phyloP scores from a whole-genome alignment of 2,888 invertebrate species.

The Ophraella communa region DNA sequence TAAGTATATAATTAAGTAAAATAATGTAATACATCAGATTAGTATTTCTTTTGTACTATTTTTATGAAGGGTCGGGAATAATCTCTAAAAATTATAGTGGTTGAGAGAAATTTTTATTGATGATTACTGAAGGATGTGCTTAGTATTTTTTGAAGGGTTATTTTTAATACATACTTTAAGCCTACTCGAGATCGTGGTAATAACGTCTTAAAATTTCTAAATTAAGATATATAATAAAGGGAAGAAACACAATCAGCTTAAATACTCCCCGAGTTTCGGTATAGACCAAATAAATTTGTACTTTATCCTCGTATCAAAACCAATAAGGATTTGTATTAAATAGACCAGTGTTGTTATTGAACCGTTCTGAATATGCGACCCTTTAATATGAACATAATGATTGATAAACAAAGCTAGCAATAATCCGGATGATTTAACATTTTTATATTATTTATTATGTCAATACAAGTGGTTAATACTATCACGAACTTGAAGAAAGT shows the following conservation, averaged over 20 bases:
- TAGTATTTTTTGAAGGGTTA: neutral
- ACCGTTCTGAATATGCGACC: no score
- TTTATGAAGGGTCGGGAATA: neutral
- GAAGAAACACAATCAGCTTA: neutral
- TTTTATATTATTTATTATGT: no score
- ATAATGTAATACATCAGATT: constrained; percentile 28
- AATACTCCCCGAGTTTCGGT: neutral
- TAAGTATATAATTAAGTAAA: constrained; percentile 32
- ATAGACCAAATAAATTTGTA: no score
- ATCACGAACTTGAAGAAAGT: no score
- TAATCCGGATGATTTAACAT: no score
- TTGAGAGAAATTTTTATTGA: neutral
- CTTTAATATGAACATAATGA: no score
- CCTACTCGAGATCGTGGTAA: neutral
- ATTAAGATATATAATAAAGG: constrained; percentile 1
- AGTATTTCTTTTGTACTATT: constrained; percentile 11
- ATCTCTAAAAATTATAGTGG: neutral
- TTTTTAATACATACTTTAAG: constrained; percentile 3
- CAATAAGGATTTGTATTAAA: no score
- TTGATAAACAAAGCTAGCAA: no score
- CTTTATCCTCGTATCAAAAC: no score
- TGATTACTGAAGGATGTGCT: neutral
- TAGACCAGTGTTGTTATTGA: no score
- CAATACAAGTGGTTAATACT: no score
- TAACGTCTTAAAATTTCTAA: neutral